Base-by-base conservation (phyloP, 1,140 invertebrate genomes). In the Dendroctonus valens region DNA sequence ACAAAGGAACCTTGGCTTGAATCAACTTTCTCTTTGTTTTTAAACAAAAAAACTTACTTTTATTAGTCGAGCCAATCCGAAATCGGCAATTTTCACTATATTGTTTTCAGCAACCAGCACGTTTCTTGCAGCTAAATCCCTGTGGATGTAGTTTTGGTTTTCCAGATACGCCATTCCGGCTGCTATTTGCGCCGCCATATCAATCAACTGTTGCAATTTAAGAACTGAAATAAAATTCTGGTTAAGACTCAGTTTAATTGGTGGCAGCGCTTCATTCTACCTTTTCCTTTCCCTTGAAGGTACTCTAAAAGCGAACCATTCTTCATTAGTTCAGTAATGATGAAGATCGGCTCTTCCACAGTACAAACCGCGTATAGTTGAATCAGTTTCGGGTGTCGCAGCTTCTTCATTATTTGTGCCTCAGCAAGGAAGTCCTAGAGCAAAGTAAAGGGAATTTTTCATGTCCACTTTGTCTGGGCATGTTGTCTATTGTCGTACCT, bases 111-210 rank as follows among this genome's bases (percentile, higher is more conserved):
- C 95, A 11, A 99, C 96, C 0, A 99, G 86, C 51, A 99, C 97
- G 79, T 99, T 99, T 71, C 97, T 85, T 4, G 94, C 94, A 46
- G 94, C 94, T 72, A 97, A 83, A 81, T 97, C 94, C 76, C 94
- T 85, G 79, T 99, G 97, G 72, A 99, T 99, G 79, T 99, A 99
- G 82, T 99, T 99, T 80, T 98, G 96, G 42, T 95, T 96, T 81
- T 99, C 98, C 59, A 99, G 85, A 79, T 99, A 99, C 8, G 97
- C 96, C 98, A 99, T 99, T 69, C 97, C 98, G 71, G 94, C 89
- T 0, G 98, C 97, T 72, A 99, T 98, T 83, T 99, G 97, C 8
- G 96, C 95, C 15, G 96, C 92, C 89, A 99, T 96, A 80, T 99
- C 97, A 74, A 99, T 98, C 66, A 99, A 81, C 77, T 95, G 92